Base-by-base conservation (phyloP, 2,888 invertebrate species). In the Metallyticus violacea region DNA sequence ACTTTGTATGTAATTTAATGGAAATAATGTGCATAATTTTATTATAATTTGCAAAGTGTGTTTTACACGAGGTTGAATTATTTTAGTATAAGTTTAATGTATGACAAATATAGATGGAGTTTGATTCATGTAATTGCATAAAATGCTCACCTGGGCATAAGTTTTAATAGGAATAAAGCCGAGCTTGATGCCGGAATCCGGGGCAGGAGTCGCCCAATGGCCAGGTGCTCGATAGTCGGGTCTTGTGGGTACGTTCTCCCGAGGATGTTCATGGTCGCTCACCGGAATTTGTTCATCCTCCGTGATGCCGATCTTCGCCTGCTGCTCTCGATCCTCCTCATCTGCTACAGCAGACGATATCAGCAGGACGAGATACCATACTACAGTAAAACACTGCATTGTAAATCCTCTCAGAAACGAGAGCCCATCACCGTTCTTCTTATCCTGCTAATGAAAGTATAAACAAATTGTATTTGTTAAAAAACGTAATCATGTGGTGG, bases 81-180 rank as follows among this genome's bases (percentile, higher is more conserved):
- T n/a, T n/a, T n/a, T n/a, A n/a, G n/a, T n/a, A n/a, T n/a, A n/a
- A n/a, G n/a, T n/a, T n/a, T n/a, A n/a, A n/a, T n/a, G n/a, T n/a
- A n/a, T n/a, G n/a, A n/a, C n/a, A n/a, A n/a, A n/a, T n/a, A n/a
- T n/a, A n/a, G n/a, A n/a, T n/a, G n/a, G n/a, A n/a, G n/a, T n/a
- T n/a, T n/a, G n/a, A n/a, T n/a, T n/a, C n/a, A n/a, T n/a, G n/a
- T n/a, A n/a, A n/a, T 30, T 1, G 15, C 1, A 2, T 40, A 9
- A 1, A 0, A 9, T 40, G 40, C 86, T 77, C 80, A 88, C 88
- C 88, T 90, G 90, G 1, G 89, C 89, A 88, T 90, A 90, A 29
- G 90, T 88, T 86, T 90, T 90, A 29, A 89, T 85, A 1, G 91
- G 91, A 6, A 90, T 89, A 85, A 90, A 91, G 26, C 89, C 90